Percentiles rank a stretch among this genome's conserved stretches.
Evolutionary conservation across 2,888 invertebrate species (phyloP).

Genomic region (Leptothorax acervorum): DNA sequence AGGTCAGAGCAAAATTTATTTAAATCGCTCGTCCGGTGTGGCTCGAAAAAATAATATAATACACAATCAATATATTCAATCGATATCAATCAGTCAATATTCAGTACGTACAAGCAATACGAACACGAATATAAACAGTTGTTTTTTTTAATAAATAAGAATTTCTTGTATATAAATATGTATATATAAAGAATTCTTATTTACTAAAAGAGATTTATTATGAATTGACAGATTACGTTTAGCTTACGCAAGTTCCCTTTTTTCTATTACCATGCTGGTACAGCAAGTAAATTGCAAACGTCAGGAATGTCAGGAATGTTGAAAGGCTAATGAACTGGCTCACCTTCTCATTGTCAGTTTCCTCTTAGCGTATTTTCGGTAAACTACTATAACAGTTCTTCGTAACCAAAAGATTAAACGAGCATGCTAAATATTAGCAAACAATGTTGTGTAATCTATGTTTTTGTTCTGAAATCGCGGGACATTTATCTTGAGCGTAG

Average conservation of each 20-base stretch:
- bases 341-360: background rate
- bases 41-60: background rate
- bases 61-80: background rate
- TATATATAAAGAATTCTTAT: background rate
- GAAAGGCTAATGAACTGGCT: background rate
- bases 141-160: background rate
- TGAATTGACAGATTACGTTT: background rate
- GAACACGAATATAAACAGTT: background rate
- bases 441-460: background rate
- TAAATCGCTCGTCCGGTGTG: background rate
- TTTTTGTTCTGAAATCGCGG: background rate
- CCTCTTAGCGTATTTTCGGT: background rate
- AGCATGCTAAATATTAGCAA: background rate
- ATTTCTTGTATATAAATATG: background rate
- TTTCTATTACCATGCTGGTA: background rate
- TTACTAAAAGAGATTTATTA: background rate
- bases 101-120: background rate
- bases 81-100: too few relatives aligned
- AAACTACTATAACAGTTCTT: background rate
- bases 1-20: conserved; percentile 6
- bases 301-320: background rate
- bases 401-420: background rate
- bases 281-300: background rate
- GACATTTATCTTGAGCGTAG: background rate
- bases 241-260: background rate